Evolutionary conservation across 2,113 vertebrate genomes (phyloP).

Genomic region (Garra rufa): DNA sequence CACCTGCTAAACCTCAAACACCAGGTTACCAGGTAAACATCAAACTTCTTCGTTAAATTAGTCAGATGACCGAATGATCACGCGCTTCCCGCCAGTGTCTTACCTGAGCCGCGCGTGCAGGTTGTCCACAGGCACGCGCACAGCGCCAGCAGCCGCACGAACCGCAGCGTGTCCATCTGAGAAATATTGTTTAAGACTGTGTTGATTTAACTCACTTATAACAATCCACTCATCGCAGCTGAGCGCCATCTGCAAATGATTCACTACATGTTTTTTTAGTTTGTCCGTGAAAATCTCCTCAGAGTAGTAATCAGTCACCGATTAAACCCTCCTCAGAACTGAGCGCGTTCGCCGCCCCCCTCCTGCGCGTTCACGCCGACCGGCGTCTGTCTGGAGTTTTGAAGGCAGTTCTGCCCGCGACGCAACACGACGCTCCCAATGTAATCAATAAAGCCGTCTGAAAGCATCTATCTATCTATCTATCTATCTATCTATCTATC

Average conservation of each 20-base stretch:
- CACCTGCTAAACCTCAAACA: too few species aligned
- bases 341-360: too few species aligned
- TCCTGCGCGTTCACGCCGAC: too few species aligned
- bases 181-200: neutral
- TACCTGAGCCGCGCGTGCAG: slow-evolving; percentile 49
- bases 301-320: neutral
- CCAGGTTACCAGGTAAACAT: neutral
- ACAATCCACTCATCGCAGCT: neutral
- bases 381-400: too few species aligned
- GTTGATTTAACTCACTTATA: neutral
- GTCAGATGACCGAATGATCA: neutral
- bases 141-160: slow-evolving; percentile 6
- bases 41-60: neutral
- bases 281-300: neutral
- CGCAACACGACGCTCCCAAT: too few species aligned
- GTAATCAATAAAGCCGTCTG: too few species aligned
- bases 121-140: slow-evolving; percentile 17
- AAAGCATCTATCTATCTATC: too few species aligned
- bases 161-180: neutral
- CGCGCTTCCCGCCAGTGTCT: neutral
- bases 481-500: too few species aligned
- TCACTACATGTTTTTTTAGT: too few species aligned
- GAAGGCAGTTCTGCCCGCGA: neutral
- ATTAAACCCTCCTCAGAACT: neutral
- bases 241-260: neutral